phyloP scores from a whole-genome alignment of 2,113 vertebrate genomes.

The Pelusios castaneus region DNA sequence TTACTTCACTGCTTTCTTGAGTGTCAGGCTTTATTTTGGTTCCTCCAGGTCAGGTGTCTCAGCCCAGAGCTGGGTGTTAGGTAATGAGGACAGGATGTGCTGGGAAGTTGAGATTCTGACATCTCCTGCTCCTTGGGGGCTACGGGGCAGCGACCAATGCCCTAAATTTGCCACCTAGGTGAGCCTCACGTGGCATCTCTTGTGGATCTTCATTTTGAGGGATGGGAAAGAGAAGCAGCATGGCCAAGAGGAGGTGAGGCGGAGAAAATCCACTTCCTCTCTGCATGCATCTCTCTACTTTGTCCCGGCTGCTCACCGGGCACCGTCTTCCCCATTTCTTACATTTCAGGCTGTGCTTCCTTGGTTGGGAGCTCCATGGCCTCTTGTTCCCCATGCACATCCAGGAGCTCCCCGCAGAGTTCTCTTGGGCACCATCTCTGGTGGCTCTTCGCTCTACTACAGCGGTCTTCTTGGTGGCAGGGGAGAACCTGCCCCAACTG shows the following conservation, averaged over 20 bases:
- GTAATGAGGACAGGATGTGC: not conserved
- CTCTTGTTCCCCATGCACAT: not conserved
- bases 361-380: not conserved
- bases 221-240: not conserved
- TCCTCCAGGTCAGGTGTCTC: not conserved
- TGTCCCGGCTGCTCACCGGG: not conserved
- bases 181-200: not conserved
- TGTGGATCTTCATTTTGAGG: not conserved
- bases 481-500: not conserved
- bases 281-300: not conserved
- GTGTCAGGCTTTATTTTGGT: not conserved
- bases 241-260: not conserved
- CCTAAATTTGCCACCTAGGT: not conserved
- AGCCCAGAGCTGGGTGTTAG: rapidly evolving
- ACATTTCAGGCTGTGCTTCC: not conserved
- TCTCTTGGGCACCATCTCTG: not conserved
- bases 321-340: not conserved
- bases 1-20: not conserved
- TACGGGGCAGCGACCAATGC: not conserved
- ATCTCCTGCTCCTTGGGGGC: not conserved
- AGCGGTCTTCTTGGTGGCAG: not conserved
- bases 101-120: not conserved
- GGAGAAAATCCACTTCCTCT: not conserved
- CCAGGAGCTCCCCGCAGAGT: not conserved
- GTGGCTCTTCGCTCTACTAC: not conserved